These are phyloP conservation scores for Anoncus sp. DNA, from an alignment of 2,888 invertebrate genomes.

Conservation along the genomic window DNA sequence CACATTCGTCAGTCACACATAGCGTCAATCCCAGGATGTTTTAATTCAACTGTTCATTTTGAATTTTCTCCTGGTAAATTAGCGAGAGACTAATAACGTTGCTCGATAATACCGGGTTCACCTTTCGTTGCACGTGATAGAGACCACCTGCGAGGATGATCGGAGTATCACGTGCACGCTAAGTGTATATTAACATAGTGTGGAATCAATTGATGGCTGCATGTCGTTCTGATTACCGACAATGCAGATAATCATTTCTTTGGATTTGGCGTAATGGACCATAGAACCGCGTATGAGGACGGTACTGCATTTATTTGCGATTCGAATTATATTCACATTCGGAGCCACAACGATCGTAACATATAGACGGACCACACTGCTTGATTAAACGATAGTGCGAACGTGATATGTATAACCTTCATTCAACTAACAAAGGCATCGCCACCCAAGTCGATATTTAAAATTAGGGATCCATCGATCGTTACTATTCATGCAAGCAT, in stretches of 20 bases:
- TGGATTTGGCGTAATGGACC: slow-evolving; percentile 1
- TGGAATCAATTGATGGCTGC: neutral
- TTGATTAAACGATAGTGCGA: slow-evolving; percentile 5
- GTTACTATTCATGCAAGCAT: neutral
- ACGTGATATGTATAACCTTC: neutral
- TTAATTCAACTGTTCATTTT: neutral
- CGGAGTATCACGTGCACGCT: neutral
- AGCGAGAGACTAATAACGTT: slow-evolving; percentile 17
- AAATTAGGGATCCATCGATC: slow-evolving; percentile 26
- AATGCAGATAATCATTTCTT: neutral
- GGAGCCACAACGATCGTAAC: neutral
- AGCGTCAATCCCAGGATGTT: slow-evolving; percentile 8
- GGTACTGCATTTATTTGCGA: slow-evolving; percentile 33
- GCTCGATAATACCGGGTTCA: slow-evolving; percentile 15
- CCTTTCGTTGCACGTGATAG: neutral
- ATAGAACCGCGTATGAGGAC: slow-evolving; percentile 5
- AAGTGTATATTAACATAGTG: slow-evolving; percentile 8
- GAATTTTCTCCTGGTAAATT: neutral
- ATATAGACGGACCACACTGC: neutral
- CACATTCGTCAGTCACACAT: slow-evolving; percentile 13
- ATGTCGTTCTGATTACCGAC: slow-evolving; percentile 18
- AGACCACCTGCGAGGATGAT: slow-evolving; percentile 31
- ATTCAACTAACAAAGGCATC: neutral
- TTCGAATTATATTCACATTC: slow-evolving; percentile 28
- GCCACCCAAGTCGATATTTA: slow-evolving; percentile 34